Conservation (phyloP, 2,797 vertebrate species). For the Vireo griseus region DNA sequence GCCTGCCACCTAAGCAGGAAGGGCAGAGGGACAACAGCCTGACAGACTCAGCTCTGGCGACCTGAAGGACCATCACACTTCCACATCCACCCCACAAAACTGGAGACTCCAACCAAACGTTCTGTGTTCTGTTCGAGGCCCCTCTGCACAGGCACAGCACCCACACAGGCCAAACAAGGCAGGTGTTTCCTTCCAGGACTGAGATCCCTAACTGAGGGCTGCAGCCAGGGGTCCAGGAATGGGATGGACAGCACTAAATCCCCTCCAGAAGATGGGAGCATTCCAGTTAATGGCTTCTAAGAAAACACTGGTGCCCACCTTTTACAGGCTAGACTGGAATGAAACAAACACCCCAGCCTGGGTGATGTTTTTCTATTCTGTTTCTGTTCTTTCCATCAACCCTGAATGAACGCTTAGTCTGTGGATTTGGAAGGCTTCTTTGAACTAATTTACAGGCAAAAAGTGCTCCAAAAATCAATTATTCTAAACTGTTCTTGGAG, state of each 20-base stretch:
- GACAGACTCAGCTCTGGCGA: not conserved
- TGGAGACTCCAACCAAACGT: not conserved
- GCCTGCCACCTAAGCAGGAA: not conserved
- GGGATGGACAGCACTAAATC: not conserved
- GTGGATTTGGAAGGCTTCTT: not conserved
- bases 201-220: not conserved
- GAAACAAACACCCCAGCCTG: not conserved
- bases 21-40: not conserved
- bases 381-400: not conserved
- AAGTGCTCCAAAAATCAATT: not conserved
- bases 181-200: not conserved
- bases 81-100: not conserved
- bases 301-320: not conserved
- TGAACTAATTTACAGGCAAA: not conserved
- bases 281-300: not conserved
- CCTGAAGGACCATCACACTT: not conserved
- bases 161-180: not conserved
- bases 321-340: not conserved
- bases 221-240: not conserved
- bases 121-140: not conserved
- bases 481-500: not conserved
- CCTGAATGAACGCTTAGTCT: not conserved
- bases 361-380: not conserved
- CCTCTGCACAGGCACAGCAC: not conserved
- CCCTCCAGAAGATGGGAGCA: not conserved